phyloP scores from a whole-genome alignment of 2,888 invertebrate genomes.

The Ochlodes sylvanus region DNA sequence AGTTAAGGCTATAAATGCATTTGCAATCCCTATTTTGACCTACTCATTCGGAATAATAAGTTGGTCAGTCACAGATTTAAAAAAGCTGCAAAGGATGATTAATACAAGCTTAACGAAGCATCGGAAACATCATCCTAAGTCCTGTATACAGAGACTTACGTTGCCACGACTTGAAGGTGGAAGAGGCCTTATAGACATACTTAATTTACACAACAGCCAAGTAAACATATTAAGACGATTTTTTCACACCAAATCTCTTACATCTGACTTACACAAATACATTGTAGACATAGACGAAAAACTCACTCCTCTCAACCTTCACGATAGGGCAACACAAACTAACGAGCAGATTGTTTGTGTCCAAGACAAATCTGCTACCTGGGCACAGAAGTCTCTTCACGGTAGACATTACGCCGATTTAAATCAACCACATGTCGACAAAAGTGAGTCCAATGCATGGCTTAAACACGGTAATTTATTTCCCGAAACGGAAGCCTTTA shows the following conservation, averaged over 20 bases:
- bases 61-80: too few relatives aligned
- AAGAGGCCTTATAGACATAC: neutral
- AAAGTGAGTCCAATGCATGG: neutral
- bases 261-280: neutral
- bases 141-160: neutral
- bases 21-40: neutral
- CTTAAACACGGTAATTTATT: neutral
- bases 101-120: too few relatives aligned
- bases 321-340: neutral
- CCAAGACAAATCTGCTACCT: neutral
- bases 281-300: neutral
- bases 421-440: neutral
- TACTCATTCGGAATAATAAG: too few relatives aligned
- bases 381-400: conserved; percentile 6
- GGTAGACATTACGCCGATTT: neutral
- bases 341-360: too few relatives aligned
- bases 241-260: neutral
- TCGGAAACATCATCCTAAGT: too few relatives aligned
- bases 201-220: conserved; percentile 1
- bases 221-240: neutral
- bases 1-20: neutral
- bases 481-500: conserved; percentile 5
- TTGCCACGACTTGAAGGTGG: neutral
- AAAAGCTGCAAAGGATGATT: too few relatives aligned
- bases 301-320: neutral